These are phyloP conservation scores for Patiria miniata DNA, from an alignment of 35 echinoderm and acorn worm genomes.

Conservation along the genomic window DNA sequence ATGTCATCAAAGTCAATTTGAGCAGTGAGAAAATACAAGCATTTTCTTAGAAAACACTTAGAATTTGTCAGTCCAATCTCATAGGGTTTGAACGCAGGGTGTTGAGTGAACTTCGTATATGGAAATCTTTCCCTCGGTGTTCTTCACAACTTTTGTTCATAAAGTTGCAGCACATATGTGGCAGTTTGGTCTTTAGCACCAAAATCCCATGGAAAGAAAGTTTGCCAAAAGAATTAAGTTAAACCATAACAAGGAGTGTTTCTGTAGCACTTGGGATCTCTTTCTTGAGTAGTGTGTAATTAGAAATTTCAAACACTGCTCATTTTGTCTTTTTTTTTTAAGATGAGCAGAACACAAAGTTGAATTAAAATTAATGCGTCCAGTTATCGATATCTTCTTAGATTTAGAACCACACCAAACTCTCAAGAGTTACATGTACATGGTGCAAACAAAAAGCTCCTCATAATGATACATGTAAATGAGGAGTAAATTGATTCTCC, in stretches of 20 bases:
- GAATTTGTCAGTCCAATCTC: no score
- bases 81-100: no score
- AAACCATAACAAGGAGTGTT: neutral
- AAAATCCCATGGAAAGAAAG: neutral
- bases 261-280: neutral
- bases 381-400: neutral
- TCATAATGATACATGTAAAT: no score
- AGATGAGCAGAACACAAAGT: neutral
- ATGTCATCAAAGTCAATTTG: no score
- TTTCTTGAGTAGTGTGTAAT: neutral
- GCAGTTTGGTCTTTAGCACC: neutral
- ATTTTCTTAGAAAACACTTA: no score
- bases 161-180: no score
- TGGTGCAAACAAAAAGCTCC: no score
- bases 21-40: no score
- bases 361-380: neutral
- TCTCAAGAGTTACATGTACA: slow-evolving; percentile 13
- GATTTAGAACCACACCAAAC: neutral
- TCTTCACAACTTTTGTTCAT: no score
- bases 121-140: no score
- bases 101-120: no score
- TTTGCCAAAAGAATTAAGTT: neutral
- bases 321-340: neutral
- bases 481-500: no score
- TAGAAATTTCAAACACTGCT: neutral